A percentile compares a stretch with the other conserved stretches of the same genome.
Evolutionary conservation across 2,113 vertebrate genomes (phyloP).

Genomic region (human (Homo sapiens)): GRCh38 chr9:106177501-106178000

Average conservation of each 20-base stretch:
- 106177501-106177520: constrained; percentile 78
- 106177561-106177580: constrained; percentile 50
- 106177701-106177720: background rate
- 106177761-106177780: background rate
- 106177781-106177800: background rate
- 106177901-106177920: background rate
- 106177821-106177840: background rate
- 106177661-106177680: background rate
- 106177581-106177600: constrained; percentile 60
- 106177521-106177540: constrained; percentile 67
- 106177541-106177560: constrained; percentile 74
- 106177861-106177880: background rate
- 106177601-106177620: constrained; percentile 54
- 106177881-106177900: background rate
- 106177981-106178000: background rate
- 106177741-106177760: background rate
- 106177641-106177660: constrained; percentile 24
- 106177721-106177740: constrained; percentile 16
- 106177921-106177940: background rate
- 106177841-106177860: background rate
- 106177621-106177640: background rate
- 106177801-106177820: background rate
- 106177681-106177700: background rate
- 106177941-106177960: constrained; percentile 23
- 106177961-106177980: background rate